Percentiles rank a stretch among this genome's conserved stretches.
Conservation (phyloP, 1,140 invertebrate species). For the Apocrypta bakeri region DNA sequence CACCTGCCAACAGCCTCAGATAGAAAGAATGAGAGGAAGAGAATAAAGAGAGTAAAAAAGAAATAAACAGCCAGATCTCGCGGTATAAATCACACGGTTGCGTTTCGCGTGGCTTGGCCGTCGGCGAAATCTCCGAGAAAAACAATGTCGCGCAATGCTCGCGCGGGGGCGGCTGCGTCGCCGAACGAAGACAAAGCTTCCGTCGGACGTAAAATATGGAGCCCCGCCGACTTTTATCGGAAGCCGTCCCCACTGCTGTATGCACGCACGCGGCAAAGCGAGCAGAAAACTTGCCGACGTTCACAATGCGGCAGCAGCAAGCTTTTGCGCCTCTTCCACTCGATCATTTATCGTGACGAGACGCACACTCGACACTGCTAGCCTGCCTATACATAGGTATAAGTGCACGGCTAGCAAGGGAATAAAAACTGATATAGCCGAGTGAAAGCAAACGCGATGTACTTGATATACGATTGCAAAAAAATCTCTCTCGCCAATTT, state of each 20-base stretch:
- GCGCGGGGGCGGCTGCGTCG: neutral
- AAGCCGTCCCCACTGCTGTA: neutral
- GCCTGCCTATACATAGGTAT: no score
- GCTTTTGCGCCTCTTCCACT: neutral
- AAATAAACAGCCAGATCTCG: conserved; percentile 43
- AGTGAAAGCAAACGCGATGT: no score
- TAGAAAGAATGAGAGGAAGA: neutral
- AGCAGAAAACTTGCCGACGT: conserved; percentile 12
- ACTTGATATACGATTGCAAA: neutral
- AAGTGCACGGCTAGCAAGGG: no score
- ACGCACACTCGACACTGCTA: no score
- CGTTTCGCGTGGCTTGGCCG: neutral
- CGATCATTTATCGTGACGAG: neutral
- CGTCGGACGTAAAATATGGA: conserved; percentile 49
- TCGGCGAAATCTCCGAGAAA: conserved; percentile 42
- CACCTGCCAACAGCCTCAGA: neutral
- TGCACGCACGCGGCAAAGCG: conserved; percentile 21
- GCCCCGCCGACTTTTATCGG: conserved; percentile 39
- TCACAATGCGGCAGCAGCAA: neutral
- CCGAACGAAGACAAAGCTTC: conserved; percentile 52
- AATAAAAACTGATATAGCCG: neutral
- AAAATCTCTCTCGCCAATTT: neutral
- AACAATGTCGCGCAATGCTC: conserved; percentile 45
- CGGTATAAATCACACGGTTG: conserved; percentile 41
- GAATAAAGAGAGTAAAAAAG: neutral